Conservation (phyloP, 1,140 invertebrate species). For the Arion vulgaris region DNA sequence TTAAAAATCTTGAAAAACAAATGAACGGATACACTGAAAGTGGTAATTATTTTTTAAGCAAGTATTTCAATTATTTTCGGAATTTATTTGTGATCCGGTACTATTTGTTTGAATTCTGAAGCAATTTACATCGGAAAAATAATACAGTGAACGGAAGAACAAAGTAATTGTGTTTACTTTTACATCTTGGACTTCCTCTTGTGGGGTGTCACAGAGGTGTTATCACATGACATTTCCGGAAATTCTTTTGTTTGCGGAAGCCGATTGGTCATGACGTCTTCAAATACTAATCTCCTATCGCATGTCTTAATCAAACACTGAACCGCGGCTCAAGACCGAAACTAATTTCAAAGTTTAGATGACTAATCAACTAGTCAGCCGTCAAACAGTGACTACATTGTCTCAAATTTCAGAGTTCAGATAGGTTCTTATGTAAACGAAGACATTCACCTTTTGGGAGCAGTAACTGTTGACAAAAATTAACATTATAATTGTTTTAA, state of each 20-base stretch:
- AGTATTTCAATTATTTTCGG: neutral
- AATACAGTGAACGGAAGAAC: neutral
- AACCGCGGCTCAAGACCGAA: neutral
- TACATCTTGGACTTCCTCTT: neutral
- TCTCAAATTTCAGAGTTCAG: neutral
- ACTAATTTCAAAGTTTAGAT: constrained; percentile 3
- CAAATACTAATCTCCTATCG: constrained; percentile 22
- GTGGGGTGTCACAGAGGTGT: neutral
- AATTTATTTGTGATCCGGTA: neutral
- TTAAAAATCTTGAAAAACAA: no score
- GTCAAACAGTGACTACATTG: neutral
- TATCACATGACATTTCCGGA: constrained; percentile 15
- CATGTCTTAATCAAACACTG: constrained; percentile 17
- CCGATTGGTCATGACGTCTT: constrained; percentile 20
- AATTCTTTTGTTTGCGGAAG: neutral
- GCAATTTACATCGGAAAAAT: neutral
- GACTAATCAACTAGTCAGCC: neutral
- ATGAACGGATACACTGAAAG: no score
- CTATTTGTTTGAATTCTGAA: neutral
- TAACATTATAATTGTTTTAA: no score
- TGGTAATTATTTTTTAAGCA: neutral
- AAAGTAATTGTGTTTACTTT: neutral
- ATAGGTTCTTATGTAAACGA: neutral
- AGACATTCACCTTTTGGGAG: no score
- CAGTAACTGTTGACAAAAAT: no score